These are phyloP conservation scores for Noctua pronuba DNA, from an alignment of 2,888 invertebrate species.

Conservation along the genomic window DNA sequence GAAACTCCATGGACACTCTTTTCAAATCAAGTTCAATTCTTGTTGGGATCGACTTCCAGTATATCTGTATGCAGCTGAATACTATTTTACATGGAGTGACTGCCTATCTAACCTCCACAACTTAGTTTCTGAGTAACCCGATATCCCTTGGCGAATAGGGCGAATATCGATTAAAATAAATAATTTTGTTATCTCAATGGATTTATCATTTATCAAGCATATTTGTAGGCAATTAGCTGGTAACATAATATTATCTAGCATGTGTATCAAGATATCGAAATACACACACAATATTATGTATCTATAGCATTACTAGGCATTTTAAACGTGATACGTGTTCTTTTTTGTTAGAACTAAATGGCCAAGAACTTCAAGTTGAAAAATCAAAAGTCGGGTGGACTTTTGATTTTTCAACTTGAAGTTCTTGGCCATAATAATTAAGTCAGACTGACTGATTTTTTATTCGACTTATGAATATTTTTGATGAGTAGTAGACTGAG, in stretches of 20 bases:
- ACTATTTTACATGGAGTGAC: background rate
- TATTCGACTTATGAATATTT: background rate
- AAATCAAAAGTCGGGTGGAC: no score
- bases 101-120: background rate
- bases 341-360: background rate
- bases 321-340: background rate
- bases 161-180: conserved; percentile 15
- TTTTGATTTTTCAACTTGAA: no score
- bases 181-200: background rate
- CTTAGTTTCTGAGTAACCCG: background rate
- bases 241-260: conserved; percentile 3
- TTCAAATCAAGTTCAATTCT: no score
- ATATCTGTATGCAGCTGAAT: background rate
- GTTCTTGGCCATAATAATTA: no score
- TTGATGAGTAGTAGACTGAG: background rate
- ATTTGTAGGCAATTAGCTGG: conserved; percentile 13
- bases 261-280: conserved; percentile 7
- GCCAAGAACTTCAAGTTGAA: background rate
- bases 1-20: no score
- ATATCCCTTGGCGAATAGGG: background rate
- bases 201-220: background rate
- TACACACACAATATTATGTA: background rate
- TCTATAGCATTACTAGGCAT: background rate
- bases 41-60: background rate
- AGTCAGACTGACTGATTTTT: background rate